Evolutionary conservation across 2,888 invertebrate genomes (phyloP).

Genomic region (Lycaena phlaeas): DNA sequence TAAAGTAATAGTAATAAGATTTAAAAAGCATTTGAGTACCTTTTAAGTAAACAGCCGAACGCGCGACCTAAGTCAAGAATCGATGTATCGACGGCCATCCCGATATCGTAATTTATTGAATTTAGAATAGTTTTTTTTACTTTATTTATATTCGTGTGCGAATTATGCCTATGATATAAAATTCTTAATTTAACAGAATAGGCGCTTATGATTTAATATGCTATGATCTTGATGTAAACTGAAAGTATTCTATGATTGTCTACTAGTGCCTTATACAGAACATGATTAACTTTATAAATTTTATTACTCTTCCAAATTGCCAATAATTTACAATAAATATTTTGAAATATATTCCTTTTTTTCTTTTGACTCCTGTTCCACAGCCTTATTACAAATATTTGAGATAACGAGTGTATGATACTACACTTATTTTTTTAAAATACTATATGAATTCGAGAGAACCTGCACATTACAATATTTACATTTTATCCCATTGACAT

Average conservation of each 20-base stretch:
- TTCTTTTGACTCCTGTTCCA: conserved; percentile 14
- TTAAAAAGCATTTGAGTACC: conserved; percentile 66
- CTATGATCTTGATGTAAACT: conserved; percentile 42
- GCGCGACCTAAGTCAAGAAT: conserved; percentile 71
- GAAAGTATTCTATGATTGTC: conserved; percentile 40
- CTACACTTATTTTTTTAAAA: no score
- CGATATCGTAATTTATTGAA: conserved; percentile 72
- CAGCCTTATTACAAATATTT: no score
- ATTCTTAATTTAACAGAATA: conserved; percentile 51
- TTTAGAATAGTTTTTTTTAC: conserved; percentile 57
- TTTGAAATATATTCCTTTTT: conserved; percentile 30
- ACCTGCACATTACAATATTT: no score
- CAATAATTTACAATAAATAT: conserved; percentile 56
- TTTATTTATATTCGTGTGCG: conserved; percentile 57
- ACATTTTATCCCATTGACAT: no score
- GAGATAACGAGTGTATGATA: no score
- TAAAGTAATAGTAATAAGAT: conserved; percentile 63
- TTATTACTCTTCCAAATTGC: conserved; percentile 55
- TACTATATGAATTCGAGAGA: no score
- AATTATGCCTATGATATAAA: conserved; percentile 61
- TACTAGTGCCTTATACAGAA: conserved; percentile 51
- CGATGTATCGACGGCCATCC: conserved; percentile 71
- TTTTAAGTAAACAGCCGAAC: conserved; percentile 70
- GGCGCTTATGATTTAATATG: conserved; percentile 49
- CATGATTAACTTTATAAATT: conserved; percentile 34